Percentiles rank a stretch among this genome's conserved stretches.
phyloP scores from a whole-genome alignment of 2,888 invertebrate species.

The Luffia ferchaultella region DNA sequence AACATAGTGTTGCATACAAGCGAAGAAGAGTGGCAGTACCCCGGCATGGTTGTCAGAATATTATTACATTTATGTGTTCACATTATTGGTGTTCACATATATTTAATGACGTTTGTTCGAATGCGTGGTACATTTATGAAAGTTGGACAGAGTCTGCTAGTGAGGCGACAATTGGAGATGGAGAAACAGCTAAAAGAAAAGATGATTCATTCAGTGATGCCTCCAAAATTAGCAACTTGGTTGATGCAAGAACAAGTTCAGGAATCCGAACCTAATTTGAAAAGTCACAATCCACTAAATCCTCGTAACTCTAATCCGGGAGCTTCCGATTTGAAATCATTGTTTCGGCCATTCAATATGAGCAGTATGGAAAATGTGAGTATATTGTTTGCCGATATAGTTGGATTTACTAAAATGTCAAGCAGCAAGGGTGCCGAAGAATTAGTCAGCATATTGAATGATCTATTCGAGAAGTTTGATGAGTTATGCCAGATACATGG shows the following conservation, averaged over 20 bases:
- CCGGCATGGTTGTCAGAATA: constrained; percentile 73
- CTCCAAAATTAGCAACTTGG: constrained; percentile 90
- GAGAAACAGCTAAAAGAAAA: constrained; percentile 95
- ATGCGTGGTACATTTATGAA: constrained; percentile 97
- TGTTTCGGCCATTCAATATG: constrained; percentile 97
- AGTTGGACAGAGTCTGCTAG: constrained; percentile 91
- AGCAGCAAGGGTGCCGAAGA: constrained; percentile 97
- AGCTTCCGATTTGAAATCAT: constrained; percentile 76
- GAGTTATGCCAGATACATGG: constrained; percentile 86
- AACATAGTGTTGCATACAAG: constrained; percentile 60
- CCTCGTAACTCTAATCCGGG: constrained; percentile 62
- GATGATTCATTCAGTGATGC: constrained; percentile 98
- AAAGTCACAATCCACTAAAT: constrained; percentile 43
- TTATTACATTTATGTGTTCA: constrained; percentile 90
- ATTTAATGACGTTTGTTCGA: constrained; percentile 91
- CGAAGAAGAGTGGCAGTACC: constrained; percentile 59
- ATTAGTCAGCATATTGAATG: constrained; percentile 93
- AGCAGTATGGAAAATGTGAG: constrained; percentile 95
- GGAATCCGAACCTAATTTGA: constrained; percentile 63
- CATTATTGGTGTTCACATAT: constrained; percentile 90
- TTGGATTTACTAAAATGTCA: constrained; percentile 97
- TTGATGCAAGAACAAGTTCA: constrained; percentile 78
- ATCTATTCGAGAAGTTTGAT: constrained; percentile 95
- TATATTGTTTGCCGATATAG: constrained; percentile 97
- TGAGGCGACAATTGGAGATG: constrained; percentile 87